phyloP scores from a whole-genome alignment of 23 tunicate genomes.

The Aplidium turbinatum region DNA sequence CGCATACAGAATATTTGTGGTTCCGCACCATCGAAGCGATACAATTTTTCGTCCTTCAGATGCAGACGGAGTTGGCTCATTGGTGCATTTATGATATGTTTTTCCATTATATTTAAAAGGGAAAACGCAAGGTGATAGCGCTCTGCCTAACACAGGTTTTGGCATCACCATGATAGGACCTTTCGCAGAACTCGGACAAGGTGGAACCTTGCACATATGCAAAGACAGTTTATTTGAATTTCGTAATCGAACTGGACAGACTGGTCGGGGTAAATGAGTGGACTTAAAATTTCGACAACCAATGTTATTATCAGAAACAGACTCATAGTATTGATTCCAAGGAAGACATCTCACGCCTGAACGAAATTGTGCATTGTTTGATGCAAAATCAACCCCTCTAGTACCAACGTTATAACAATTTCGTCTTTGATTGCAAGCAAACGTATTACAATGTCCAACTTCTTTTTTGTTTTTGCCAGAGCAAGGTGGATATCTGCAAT shows the following conservation, averaged over 20 bases:
- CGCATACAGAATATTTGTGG: background rate
- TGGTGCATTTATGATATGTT: constrained; percentile 4
- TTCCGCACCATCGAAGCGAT: constrained; percentile 5
- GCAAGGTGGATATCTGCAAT: constrained; percentile 23
- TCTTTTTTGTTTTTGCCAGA: background rate
- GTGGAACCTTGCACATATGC: constrained; percentile 5
- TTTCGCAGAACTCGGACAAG: constrained; percentile 13
- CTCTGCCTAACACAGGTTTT: background rate
- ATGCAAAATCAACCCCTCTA: constrained; percentile 18
- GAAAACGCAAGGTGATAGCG: constrained; percentile 28
- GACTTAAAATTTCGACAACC: too few species aligned
- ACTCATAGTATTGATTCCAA: background rate
- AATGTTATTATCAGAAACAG: background rate
- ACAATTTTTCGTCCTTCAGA: background rate
- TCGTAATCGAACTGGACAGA: background rate
- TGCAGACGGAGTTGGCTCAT: background rate
- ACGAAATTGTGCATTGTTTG: background rate
- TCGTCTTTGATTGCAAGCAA: constrained; percentile 14
- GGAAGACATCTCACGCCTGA: background rate
- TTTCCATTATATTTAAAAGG: constrained; percentile 7
- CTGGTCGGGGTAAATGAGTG: constrained; percentile 21
- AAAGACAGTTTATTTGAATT: background rate
- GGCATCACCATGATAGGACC: constrained; percentile 36
- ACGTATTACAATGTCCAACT: constrained; percentile 2
- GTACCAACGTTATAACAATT: constrained; percentile 25